A percentile compares a stretch with the other conserved stretches of the same genome.
phyloP scores from a whole-genome alignment of 1,140 invertebrate genomes.

The Caligus rogercresseyi region DNA sequence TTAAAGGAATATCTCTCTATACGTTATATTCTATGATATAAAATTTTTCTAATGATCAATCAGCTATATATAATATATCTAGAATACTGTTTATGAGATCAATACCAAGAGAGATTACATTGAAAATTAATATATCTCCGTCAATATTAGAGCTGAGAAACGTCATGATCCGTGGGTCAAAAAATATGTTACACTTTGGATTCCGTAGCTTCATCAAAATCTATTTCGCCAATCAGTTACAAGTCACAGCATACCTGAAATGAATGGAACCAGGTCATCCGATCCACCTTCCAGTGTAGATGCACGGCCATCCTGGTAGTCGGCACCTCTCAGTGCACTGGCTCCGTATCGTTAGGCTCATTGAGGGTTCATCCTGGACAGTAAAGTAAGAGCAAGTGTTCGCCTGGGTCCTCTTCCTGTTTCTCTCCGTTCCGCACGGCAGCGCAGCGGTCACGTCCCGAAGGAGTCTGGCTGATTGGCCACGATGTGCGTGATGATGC shows the following conservation, averaged over 20 bases:
- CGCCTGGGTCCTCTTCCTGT: slow-evolving; percentile 59
- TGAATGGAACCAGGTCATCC: slow-evolving; percentile 53
- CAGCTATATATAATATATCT: no score
- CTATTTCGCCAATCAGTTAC: no score
- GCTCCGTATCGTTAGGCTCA: neutral
- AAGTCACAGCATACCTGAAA: slow-evolving; percentile 69
- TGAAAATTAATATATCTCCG: no score
- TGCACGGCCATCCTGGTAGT: slow-evolving; percentile 69
- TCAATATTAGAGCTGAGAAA: no score
- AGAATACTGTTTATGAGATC: no score
- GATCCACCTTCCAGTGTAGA: slow-evolving; percentile 44
- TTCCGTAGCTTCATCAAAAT: no score
- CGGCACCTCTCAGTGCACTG: slow-evolving; percentile 48
- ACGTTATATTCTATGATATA: no score
- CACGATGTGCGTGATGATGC: slow-evolving; percentile 67
- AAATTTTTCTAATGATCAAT: no score
- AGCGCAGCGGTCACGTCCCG: slow-evolving; percentile 48
- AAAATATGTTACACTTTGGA: no score
- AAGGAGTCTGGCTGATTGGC: slow-evolving; percentile 85
- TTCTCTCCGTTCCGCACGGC: slow-evolving; percentile 53
- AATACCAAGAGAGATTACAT: no score
- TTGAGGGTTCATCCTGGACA: slow-evolving; percentile 72
- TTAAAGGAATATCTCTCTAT: no score
- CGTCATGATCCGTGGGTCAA: no score
- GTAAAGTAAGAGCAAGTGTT: slow-evolving; percentile 48